phyloP scores from a whole-genome alignment of 2,113 vertebrate genomes.

The Ictidomys tridecemlineatus region DNA sequence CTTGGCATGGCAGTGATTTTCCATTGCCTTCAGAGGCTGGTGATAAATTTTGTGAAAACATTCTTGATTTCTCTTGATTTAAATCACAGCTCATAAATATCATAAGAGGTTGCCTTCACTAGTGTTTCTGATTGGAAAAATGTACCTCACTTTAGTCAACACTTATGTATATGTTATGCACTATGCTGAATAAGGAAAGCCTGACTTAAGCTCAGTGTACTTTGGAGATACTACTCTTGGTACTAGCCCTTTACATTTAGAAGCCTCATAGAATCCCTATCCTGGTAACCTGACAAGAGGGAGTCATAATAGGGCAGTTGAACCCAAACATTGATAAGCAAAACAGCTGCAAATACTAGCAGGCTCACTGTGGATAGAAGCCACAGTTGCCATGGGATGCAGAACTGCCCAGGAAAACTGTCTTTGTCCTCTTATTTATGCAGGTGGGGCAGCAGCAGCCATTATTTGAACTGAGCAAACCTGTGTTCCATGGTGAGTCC shows the following conservation, averaged over 20 bases:
- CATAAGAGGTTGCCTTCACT: background rate
- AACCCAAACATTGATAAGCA: background rate
- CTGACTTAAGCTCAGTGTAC: background rate
- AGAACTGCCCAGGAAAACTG: background rate
- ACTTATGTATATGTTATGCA: background rate
- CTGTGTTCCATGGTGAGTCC: background rate
- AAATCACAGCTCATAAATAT: slow-evolving; percentile 34
- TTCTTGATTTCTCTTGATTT: slow-evolving; percentile 9
- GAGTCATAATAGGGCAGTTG: background rate
- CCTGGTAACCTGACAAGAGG: background rate
- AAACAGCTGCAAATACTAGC: background rate
- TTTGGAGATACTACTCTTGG: background rate
- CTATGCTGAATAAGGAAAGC: background rate
- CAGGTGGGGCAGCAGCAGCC: background rate
- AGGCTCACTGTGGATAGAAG: background rate
- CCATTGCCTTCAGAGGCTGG: background rate
- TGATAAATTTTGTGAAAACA: slow-evolving; percentile 16
- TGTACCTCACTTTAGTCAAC: background rate
- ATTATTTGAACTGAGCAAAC: background rate
- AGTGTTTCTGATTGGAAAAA: slow-evolving; percentile 39
- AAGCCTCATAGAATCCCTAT: background rate
- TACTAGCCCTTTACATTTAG: background rate
- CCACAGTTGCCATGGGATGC: background rate
- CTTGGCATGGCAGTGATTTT: slow-evolving; percentile 20
- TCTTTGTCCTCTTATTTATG: background rate